Evolutionary conservation across 2,113 vertebrate species (phyloP), one percentile per base, ranked within the genome.

Genomic region (Fukomys damarensis): DNA sequence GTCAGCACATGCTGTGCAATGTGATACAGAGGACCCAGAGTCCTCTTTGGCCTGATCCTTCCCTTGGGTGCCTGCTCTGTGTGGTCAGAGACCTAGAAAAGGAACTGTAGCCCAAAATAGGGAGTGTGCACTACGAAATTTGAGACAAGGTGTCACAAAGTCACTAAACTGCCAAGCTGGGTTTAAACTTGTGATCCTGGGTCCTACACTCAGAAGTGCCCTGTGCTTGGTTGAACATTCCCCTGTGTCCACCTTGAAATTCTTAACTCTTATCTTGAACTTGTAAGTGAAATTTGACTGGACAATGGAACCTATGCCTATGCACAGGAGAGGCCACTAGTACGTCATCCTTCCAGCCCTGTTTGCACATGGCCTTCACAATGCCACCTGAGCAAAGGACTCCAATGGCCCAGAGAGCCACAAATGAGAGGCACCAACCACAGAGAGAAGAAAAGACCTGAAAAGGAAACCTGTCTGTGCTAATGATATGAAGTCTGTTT

Each of bases 81-180:
- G 0, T 54, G 7, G 11, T 59, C 95, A 93, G 58, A 96, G 58
- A 93, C 20, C 3, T 22, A 77, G 49, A 70, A 92, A 70, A 81
- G 38, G 26, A 74, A 68, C 28, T 70, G 17, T 16, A 54, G 79
- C 20, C 85, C 63, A 54, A 35, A 32, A 76, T 35, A 35, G 12
- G 1, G 19, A 20, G 3, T 32, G 8, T 70, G 49, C 19, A 59
- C 20, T 49, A n/a, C n/a, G n/a, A 32, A 81, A 12, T 79, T 43
- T 41, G 70, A 74, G 22, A 74, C 22, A 74, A 43, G 17, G 49
- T 54, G 7, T 24, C n/a, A 41, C 19, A 24, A 70, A 72, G 22
- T 13, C 41, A 41, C 70, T 74, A 26, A 74, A 43, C 38, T 17
- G 46, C 46, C 0, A 26, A 11, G 32, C 46, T 16, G 17, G 26